Percentiles rank a stretch among this genome's conserved stretches.
Conservation (phyloP, 2,113 vertebrate genomes). For the Mixornis gularis region DNA sequence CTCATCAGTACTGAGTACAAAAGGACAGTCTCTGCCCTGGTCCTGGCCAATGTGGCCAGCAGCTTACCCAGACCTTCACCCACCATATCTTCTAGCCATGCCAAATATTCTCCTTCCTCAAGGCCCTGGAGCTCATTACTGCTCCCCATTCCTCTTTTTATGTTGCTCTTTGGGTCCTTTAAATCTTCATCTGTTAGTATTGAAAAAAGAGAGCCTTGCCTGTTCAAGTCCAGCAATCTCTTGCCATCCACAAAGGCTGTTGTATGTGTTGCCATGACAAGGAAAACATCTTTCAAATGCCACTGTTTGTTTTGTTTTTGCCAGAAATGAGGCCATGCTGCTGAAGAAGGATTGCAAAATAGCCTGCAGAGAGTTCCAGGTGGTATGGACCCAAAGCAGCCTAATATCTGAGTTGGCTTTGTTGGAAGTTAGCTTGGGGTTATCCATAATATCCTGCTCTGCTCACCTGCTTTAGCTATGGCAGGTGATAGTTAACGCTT, state of each 20-base stretch:
- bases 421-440: background rate
- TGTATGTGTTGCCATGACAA: background rate
- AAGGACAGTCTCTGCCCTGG: background rate
- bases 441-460: background rate
- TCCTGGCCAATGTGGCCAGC: background rate
- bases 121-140: background rate
- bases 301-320: background rate
- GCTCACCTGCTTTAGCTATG: background rate
- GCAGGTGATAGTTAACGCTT: background rate
- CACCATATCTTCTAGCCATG: background rate
- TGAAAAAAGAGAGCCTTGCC: background rate
- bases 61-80: background rate
- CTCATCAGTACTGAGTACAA: background rate
- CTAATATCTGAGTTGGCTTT: background rate
- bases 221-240: background rate
- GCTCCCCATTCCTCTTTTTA: background rate
- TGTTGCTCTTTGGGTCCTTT: background rate
- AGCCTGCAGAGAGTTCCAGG: background rate
- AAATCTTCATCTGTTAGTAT: background rate
- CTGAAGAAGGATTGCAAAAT: background rate
- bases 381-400: rapidly evolving
- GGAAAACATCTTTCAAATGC: background rate
- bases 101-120: background rate
- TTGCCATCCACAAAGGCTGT: background rate
- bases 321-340: background rate